phyloP scores from a whole-genome alignment of 1,140 invertebrate genomes.

The Drosophila melanogaster region DNA sequence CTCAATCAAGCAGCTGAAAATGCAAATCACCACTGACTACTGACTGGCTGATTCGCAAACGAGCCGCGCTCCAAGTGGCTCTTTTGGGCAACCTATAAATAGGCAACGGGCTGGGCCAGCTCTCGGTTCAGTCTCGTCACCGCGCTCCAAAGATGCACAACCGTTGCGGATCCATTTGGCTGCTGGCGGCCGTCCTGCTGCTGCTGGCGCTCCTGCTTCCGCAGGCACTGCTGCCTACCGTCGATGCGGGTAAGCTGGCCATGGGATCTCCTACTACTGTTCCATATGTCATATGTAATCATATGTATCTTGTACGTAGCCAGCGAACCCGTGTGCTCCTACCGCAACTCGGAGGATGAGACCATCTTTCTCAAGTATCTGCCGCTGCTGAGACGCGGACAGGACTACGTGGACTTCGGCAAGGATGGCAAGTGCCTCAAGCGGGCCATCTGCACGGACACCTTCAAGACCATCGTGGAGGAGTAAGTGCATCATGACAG shows the following conservation, averaged over 20 bases:
- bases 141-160: conserved; percentile 47
- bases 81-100: conserved; percentile 55
- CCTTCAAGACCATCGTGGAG: conserved; percentile 71
- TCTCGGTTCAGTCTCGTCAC: conserved; percentile 38
- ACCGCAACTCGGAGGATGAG: conserved; percentile 71
- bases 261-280: neutral
- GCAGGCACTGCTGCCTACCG: neutral
- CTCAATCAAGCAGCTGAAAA: conserved; percentile 41
- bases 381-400: conserved; percentile 59
- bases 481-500: conserved; percentile 53
- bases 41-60: conserved; percentile 37
- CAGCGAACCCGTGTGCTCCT: conserved; percentile 69
- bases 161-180: neutral
- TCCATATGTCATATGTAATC: neutral
- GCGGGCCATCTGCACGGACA: conserved; percentile 70
- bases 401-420: conserved; percentile 81
- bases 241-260: conserved; percentile 36
- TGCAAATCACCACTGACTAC: conserved; percentile 61
- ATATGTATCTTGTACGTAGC: conserved; percentile 15
- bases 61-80: neutral
- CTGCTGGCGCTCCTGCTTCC: conserved; percentile 23
- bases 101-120: conserved; percentile 56
- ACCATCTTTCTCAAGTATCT: conserved; percentile 77
- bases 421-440: conserved; percentile 74
- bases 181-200: conserved; percentile 4